phyloP scores from a whole-genome alignment of 2,797 vertebrate species.

The Rhabdophis nuchalis region DNA sequence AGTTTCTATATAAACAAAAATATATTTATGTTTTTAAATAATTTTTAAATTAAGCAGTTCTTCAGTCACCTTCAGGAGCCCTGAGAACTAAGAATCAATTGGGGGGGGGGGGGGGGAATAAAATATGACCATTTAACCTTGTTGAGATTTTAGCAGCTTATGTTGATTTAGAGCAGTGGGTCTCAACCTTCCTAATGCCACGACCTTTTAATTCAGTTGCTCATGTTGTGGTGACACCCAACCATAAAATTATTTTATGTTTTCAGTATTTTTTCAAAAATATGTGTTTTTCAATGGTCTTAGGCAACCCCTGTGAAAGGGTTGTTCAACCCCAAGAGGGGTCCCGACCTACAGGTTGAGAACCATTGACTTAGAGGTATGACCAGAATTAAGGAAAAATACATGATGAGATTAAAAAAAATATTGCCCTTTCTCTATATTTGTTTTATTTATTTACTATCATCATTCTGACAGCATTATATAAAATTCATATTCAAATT shows the following conservation, averaged over 20 bases:
- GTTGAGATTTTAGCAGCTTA: not conserved
- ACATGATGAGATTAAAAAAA: not conserved
- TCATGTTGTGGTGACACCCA: too few species aligned
- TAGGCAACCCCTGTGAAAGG: too few species aligned
- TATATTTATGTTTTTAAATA: not conserved
- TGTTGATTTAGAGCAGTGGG: not conserved
- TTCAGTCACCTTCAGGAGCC: not conserved
- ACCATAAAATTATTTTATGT: too few species aligned
- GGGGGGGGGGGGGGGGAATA: not conserved
- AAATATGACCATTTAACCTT: not conserved
- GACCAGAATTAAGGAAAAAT: too few species aligned
- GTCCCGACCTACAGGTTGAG: too few species aligned
- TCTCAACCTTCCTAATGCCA: too few species aligned
- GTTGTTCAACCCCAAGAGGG: too few species aligned
- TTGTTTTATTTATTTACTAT: not conserved
- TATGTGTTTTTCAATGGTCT: too few species aligned
- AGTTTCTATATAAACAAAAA: not conserved
- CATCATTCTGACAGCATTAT: not conserved
- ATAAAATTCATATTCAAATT: not conserved
- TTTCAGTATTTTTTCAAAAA: too few species aligned
- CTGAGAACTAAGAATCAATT: not conserved
- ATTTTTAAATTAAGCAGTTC: not conserved
- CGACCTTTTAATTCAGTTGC: too few species aligned
- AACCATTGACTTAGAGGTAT: not conserved
- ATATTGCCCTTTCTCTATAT: not conserved